Conservation (phyloP, 2,888 invertebrate species). For the Tetanocera ferruginea region DNA sequence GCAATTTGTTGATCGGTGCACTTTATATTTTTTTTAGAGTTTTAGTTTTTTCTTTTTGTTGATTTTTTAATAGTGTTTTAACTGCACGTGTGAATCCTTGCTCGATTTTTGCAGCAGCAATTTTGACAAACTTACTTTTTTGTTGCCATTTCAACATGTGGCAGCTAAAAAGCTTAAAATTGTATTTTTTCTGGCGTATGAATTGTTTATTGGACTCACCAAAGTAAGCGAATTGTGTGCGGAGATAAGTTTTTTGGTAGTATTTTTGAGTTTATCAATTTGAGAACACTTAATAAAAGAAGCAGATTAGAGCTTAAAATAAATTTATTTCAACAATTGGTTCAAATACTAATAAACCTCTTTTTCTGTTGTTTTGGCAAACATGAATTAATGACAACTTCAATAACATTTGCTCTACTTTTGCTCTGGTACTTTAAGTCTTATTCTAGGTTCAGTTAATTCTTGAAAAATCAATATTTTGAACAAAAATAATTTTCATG, state of each 20-base stretch:
- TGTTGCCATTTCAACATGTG: neutral
- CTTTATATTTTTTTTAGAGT: conserved; percentile 2
- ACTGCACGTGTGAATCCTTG: neutral
- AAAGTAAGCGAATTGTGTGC: too few relatives aligned
- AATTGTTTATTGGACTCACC: too few relatives aligned
- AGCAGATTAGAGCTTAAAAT: neutral
- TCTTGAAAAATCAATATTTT: neutral
- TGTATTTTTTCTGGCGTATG: too few relatives aligned
- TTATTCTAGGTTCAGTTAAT: neutral
- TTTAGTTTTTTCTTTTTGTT: neutral
- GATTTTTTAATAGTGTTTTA: neutral
- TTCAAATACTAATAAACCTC: too few relatives aligned
- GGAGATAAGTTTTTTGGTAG: too few relatives aligned
- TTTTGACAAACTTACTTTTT: neutral
- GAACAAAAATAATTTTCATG: neutral
- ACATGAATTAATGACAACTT: too few relatives aligned
- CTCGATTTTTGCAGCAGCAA: neutral
- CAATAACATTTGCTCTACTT: too few relatives aligned
- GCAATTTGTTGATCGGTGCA: conserved; percentile 34
- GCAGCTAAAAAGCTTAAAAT: conserved; percentile 4
- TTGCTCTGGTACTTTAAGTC: neutral
- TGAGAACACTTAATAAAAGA: neutral
- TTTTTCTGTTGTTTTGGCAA: too few relatives aligned
- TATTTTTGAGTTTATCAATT: too few relatives aligned
- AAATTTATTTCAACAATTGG: neutral